Base-by-base conservation (phyloP, 2,797 vertebrate genomes). In the Cuniculus paca region DNA sequence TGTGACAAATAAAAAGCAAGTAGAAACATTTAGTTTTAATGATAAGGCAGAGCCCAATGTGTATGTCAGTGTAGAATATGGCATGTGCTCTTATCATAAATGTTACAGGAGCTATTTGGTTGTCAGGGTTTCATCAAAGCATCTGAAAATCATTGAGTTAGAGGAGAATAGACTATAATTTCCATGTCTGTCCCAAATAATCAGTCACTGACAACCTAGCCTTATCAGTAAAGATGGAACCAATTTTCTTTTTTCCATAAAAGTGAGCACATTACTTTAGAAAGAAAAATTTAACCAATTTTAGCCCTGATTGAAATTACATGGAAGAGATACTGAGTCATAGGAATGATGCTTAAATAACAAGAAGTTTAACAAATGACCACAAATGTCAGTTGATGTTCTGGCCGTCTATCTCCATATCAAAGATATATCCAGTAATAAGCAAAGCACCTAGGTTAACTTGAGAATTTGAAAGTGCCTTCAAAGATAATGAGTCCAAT, bases 211-310 rank as follows among this genome's bases (percentile, higher is more conserved):
- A 96, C 91, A 96, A 91, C 74, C 90, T 1, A 97, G 96, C 82
- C 81, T 96, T 93, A 96, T 39, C 91, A 97, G 97, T 90, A 36
- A 61, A 97, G n/a, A 91, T 93, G 85, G 80, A 97, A 50, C n/a
- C 95, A 96, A 75, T 97, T 97, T 98, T 93, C 72, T 98, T 91
- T 97, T 84, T 95, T 93, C 90, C 88, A 95, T 93, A 87, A 91
- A 58, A 52, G 95, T 52, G 87, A 96, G 56, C 28, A 74, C 92
- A 96, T 94, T 97, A 93, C 95, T 98, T 97, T 94, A 96, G 81
- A 96, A 97, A 96, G 70, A 97, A 93, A 87, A 54, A 95, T 89
- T 61, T 48, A 96, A 98, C 96, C 82, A 52, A 56, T 96, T 89
- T 96, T 95, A 94, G 36, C 80, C 80, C 61, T 54, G 13, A 87